Percentiles rank a stretch among this genome's conserved stretches.
Evolutionary conservation across 2,113 vertebrate genomes (phyloP).

Genomic region (Melanostigma gelatinosum): DNA sequence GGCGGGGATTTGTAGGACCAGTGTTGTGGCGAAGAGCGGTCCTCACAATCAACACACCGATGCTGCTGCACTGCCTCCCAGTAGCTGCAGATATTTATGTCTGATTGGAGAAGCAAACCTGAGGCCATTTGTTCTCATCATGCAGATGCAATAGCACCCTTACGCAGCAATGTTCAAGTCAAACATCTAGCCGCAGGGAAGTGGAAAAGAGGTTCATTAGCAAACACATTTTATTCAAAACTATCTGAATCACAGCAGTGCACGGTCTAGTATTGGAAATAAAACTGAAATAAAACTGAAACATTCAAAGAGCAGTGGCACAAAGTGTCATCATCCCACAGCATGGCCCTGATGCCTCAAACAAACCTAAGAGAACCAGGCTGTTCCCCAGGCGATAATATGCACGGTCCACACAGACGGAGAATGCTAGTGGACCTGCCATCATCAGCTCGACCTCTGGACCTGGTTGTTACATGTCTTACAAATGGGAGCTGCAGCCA

Average conservation of each 20-base stretch:
- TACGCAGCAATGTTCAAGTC: slow-evolving; percentile 1
- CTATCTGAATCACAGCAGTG: slow-evolving; percentile 7
- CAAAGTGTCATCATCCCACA: neutral
- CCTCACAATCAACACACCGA: slow-evolving; percentile 62
- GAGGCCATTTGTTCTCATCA: slow-evolving; percentile 58
- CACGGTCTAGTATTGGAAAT: neutral
- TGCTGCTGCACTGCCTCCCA: slow-evolving; percentile 37
- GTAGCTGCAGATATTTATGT: slow-evolving; percentile 67
- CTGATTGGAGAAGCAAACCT: slow-evolving; percentile 48
- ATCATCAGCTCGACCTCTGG: slow-evolving; percentile 38
- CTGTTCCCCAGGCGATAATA: slow-evolving; percentile 9
- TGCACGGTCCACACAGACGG: neutral
- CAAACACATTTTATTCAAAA: slow-evolving; percentile 2
- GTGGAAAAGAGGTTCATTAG: slow-evolving; percentile 17
- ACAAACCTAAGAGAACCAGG: neutral
- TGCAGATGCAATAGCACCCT: slow-evolving; percentile 21
- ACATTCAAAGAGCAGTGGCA: neutral
- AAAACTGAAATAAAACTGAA: neutral
- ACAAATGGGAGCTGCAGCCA: slow-evolving; percentile 23
- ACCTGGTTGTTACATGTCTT: slow-evolving; percentile 21
- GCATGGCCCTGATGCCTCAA: neutral
- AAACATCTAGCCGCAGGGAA: slow-evolving; percentile 8
- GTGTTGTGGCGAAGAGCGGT: slow-evolving; percentile 46
- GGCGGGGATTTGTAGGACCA: slow-evolving; percentile 52
- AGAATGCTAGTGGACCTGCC: slow-evolving; percentile 10